Base-by-base conservation (phyloP, 2,797 vertebrate species). In the Sciaenops ocellatus region DNA sequence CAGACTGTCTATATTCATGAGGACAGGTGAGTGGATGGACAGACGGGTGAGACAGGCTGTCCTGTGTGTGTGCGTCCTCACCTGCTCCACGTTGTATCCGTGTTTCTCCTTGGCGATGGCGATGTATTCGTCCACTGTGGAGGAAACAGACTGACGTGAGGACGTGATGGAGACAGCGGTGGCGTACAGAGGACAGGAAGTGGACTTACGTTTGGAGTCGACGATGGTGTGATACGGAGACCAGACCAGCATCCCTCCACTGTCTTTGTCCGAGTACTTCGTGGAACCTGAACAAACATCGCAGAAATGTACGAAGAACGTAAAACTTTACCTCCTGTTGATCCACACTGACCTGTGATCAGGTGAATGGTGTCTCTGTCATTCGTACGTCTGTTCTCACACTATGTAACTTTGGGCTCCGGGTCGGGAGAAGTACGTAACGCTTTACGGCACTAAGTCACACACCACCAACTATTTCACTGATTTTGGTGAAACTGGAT, bases 81-180 rank as follows among this genome's bases (percentile, higher is more conserved):
- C 98, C 97, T 99, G 98, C 92, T 99, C 98, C 87, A 99, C 97
- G 65, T 99, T 99, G 94, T 99, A 99, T 79, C 98, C 98, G 69
- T 99, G 98, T 76, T 98, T 99, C 92, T 99, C 98, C 90, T 99
- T 99, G 83, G 98, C 98, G 80, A 99, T 97, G 56, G 98, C 97
- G 92, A 99, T 97, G 88, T 99, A 99, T 85, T 99, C 98, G 82
- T 99, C 98, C 96, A 99, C 98, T 99, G 95, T 42, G 93, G 95
- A 72, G 41, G 17, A 16, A 75, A 59, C 15, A 5, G 11, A 16
- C 42, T 46, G 48, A 22, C 28, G 2, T 20, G 26, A 61, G 48
- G 12, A 69, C 64, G n/a, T 28, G 9, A 22, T 1, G 1, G 68
- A 46, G 61, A 8, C 22, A 3, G 55, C 16, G 8, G 18, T 11